A percentile compares a stretch with the other conserved stretches of the same genome.
Evolutionary conservation across 92 coral and sea anemone species (phyloP).

Genomic region (Diadumene lineata): DNA sequence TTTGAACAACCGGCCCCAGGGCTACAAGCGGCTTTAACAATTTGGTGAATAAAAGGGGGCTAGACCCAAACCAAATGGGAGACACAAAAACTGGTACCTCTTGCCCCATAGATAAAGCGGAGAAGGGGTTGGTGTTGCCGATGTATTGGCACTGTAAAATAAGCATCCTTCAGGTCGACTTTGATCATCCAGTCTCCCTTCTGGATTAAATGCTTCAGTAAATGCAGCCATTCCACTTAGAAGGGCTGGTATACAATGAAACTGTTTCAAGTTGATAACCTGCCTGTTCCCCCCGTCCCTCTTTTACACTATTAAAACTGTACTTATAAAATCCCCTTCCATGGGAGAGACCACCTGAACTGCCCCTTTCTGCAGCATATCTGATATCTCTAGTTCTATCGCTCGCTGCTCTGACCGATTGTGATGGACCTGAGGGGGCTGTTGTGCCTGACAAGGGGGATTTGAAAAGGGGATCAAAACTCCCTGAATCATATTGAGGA

Average conservation of each 20-base stretch:
- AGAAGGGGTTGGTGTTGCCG: slow-evolving; percentile 31
- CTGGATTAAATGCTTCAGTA: slow-evolving; percentile 25
- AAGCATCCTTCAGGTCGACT: slow-evolving; percentile 44
- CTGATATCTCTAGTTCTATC: too few species aligned
- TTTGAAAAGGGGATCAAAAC: too few species aligned
- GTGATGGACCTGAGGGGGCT: too few species aligned
- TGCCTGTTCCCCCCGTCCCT: slow-evolving; percentile 37
- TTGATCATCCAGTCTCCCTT: slow-evolving; percentile 35
- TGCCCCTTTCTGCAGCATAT: too few species aligned
- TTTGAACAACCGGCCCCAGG: too few species aligned
- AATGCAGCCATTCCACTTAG: slow-evolving; percentile 50
- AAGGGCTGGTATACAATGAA: slow-evolving; percentile 23
- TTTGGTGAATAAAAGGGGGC: slow-evolving; percentile 45
- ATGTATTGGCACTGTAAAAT: slow-evolving; percentile 35
- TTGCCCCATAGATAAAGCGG: slow-evolving; percentile 28
- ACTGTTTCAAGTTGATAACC: slow-evolving; percentile 36
- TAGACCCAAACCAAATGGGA: slow-evolving; percentile 47
- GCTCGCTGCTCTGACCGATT: too few species aligned
- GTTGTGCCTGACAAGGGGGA: too few species aligned
- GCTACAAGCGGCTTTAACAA: slow-evolving; percentile 51
- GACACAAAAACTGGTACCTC: slow-evolving; percentile 40
- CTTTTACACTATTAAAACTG: too few species aligned
- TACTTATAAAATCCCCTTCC: too few species aligned
- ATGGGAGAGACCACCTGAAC: too few species aligned
- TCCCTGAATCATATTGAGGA: too few species aligned